phyloP scores from a whole-genome alignment of 1,140 invertebrate species.

The Drosophila fuyamai region DNA sequence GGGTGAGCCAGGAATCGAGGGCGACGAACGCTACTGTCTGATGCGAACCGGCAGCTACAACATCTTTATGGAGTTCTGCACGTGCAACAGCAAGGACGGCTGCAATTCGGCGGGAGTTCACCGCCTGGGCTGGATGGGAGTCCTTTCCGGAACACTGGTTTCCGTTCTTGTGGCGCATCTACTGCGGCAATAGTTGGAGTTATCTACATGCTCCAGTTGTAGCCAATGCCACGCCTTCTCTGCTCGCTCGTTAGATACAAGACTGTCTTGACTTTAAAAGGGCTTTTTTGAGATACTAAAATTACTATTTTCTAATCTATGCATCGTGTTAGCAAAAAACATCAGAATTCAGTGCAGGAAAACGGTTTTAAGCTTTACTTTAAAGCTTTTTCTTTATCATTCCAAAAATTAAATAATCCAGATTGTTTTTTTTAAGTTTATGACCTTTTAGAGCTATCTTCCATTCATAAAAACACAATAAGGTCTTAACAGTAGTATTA shows the following conservation, averaged over 20 bases:
- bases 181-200: constrained; percentile 41
- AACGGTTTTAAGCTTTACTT: too few relatives aligned
- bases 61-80: constrained; percentile 97
- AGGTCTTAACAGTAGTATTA: too few relatives aligned
- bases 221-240: constrained; percentile 16
- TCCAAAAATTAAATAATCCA: too few relatives aligned
- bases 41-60: constrained; percentile 96
- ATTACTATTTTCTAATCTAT: not conserved
- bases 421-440: too few relatives aligned
- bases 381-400: too few relatives aligned
- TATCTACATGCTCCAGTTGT: not conserved
- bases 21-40: constrained; percentile 95
- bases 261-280: constrained; percentile 12
- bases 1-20: constrained; percentile 94
- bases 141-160: constrained; percentile 97
- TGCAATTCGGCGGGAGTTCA: constrained; percentile 88
- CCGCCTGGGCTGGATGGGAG: constrained; percentile 86
- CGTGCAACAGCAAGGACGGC: constrained; percentile 96
- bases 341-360: not conserved
- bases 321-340: not conserved
- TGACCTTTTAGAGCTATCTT: too few relatives aligned
- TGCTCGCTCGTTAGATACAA: not conserved
- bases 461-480: too few relatives aligned
- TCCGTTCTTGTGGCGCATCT: constrained; percentile 93
- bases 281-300: not conserved